Evolutionary conservation across 1,140 invertebrate genomes (phyloP), one percentile per base, ranked within the genome.

Genomic region (Lasaia peninsularis): DNA sequence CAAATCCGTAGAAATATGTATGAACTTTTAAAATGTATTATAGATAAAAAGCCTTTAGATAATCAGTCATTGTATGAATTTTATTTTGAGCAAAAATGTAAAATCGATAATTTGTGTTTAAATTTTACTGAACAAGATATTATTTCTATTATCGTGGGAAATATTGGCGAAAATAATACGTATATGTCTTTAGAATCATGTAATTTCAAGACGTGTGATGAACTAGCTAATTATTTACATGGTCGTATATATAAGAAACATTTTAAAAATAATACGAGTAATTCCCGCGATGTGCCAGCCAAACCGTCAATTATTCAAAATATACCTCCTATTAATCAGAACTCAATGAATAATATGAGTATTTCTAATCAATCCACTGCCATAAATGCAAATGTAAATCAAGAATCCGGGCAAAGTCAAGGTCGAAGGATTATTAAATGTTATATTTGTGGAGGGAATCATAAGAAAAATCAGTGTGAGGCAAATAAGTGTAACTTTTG

Each of bases 91-190:
- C 57, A 58, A 48, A 58, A 52, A 52, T 20, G 10, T 6, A 37
- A 52, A 32, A 52, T 58, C 5, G 50, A 58, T 11, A 12, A 0
- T 6, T 9, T 59, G 2, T 24, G 4, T 1, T 37, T 67, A 51
- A 44, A 50, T 49, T 67, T 67, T 35, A 9, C 52, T 0, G 55
- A 67, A 31, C 28, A 49, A 32, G 65, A 67, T 40, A 56, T 67
- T 6, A 56, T 67, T 9, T 65, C 66, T 1, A 65, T 65, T 20
- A 65, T 69, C 24, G 12, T 69, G 5, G 60, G 63, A 1, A 69
- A 58, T 32, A 69, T 65, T 2, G 52, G 50, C 7, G 60, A 69
- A 12, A 65, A 44, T 24, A 62, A 44, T 31, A 62, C 65, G 16
- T 24, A 49, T 3, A 51, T 35, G 10, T 59, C 62, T 0, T 28